These are phyloP conservation scores for Henricia sp. DNA, from an alignment of 53 echinoderm and acorn worm species.

Conservation along the genomic window DNA sequence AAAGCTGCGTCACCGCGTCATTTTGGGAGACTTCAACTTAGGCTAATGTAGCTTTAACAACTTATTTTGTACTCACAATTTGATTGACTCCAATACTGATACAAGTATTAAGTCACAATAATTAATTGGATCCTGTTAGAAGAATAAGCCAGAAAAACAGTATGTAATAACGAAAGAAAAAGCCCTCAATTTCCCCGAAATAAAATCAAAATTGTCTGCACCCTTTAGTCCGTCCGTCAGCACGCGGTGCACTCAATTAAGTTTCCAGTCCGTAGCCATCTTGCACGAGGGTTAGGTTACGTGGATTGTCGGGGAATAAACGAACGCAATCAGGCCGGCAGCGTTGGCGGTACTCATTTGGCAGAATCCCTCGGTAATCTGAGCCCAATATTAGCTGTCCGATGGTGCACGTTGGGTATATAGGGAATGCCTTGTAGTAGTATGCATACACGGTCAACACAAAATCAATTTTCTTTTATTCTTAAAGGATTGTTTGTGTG, in stretches of 20 bases:
- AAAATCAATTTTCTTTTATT: conserved; percentile 23
- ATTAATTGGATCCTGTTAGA: no score
- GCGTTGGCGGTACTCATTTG: conserved; percentile 4
- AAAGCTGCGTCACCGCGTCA: no score
- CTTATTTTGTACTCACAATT: no score
- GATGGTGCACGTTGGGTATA: not conserved
- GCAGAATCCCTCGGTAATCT: not conserved
- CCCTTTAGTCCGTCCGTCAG: conserved; percentile 1
- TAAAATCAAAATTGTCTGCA: not conserved
- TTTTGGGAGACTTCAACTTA: no score
- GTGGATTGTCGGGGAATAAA: not conserved
- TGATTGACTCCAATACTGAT: no score
- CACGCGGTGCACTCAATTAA: not conserved
- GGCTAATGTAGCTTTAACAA: no score
- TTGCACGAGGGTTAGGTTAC: conserved; percentile 21
- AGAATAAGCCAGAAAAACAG: no score
- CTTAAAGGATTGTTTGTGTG: not conserved
- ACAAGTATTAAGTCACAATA: no score
- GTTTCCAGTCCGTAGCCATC: conserved; percentile 12
- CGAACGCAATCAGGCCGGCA: not conserved
- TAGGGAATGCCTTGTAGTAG: no score
- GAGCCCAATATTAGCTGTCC: conserved; percentile 1
- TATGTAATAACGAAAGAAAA: not conserved
- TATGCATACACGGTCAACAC: not conserved
- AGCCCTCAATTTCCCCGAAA: not conserved